A percentile compares a stretch with the other conserved stretches of the same genome.
Evolutionary conservation across 2,113 vertebrate genomes (phyloP).

Genomic region (Cavia porcellus): DNA sequence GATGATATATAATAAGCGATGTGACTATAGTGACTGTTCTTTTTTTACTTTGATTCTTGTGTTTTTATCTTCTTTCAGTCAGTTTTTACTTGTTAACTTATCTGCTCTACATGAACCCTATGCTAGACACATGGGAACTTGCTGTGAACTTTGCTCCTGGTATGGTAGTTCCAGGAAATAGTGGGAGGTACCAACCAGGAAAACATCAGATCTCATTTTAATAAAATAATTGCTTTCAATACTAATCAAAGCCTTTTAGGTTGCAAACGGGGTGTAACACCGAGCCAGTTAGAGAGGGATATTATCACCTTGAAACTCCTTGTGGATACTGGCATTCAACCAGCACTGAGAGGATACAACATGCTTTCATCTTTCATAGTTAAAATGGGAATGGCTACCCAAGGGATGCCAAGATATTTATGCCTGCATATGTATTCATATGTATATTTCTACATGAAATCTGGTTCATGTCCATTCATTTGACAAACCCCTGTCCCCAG

Average conservation of each 20-base stretch:
- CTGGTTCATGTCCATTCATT: not conserved
- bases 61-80: not conserved
- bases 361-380: not conserved
- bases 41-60: not conserved
- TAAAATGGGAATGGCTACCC: not conserved
- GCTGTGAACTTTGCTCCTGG: not conserved
- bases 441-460: not conserved
- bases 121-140: not conserved
- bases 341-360: not conserved
- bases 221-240: not conserved
- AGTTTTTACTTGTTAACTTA: not conserved
- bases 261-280: not conserved
- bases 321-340: not conserved
- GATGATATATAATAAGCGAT: not conserved
- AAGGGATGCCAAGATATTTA: not conserved
- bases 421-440: no score
- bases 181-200: not conserved
- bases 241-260: conserved; percentile 4
- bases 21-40: not conserved
- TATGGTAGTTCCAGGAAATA: not conserved
- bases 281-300: not conserved
- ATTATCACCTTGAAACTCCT: not conserved
- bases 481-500: not conserved
- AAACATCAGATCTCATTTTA: not conserved
- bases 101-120: not conserved